Percentiles rank a stretch among this genome's conserved stretches.
These are phyloP conservation scores for Octonoba sinensis DNA, from an alignment of 2,888 invertebrate species.

Conservation along the genomic window DNA sequence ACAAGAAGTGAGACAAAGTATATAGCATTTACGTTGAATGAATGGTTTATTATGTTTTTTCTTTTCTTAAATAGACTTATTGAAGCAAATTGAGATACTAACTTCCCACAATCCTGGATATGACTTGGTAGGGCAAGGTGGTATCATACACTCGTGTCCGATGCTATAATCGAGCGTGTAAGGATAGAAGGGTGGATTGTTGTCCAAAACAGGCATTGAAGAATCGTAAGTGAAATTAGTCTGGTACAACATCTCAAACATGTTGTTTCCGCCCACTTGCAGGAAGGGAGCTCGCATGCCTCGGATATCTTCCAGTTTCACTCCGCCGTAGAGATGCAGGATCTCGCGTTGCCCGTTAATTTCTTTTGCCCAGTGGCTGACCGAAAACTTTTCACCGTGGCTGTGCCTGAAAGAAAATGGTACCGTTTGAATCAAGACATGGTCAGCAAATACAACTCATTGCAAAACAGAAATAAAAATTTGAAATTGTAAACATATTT, in stretches of 20 bases:
- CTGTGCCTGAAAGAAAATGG: conserved; percentile 79
- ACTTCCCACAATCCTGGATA: conserved; percentile 78
- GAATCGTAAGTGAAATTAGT: conserved; percentile 96
- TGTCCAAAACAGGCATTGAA: conserved; percentile 94
- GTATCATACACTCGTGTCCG: conserved; percentile 96
- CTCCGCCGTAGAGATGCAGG: conserved; percentile 87
- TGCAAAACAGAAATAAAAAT: not conserved
- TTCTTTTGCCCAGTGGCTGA: conserved; percentile 95
- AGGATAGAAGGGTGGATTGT: conserved; percentile 94
- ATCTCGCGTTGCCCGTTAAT: conserved; percentile 95
- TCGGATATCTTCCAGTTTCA: conserved; percentile 86
- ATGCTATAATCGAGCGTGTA: conserved; percentile 95
- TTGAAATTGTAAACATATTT: not conserved
- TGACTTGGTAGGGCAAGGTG: conserved; percentile 92
- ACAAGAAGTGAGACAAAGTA: too few relatives aligned
- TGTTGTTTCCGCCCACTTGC: conserved; percentile 92
- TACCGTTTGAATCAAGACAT: conserved; percentile 7
- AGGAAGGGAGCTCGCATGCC: conserved; percentile 97
- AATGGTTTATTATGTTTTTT: too few relatives aligned
- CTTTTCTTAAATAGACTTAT: too few relatives aligned
- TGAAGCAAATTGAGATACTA: not conserved
- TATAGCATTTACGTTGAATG: too few relatives aligned
- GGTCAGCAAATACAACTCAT: not conserved
- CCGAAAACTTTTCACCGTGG: conserved; percentile 94
- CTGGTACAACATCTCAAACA: conserved; percentile 97